These are phyloP conservation scores for Fregetta grallaria DNA, from an alignment of 2,113 vertebrate genomes.

Conservation along the genomic window DNA sequence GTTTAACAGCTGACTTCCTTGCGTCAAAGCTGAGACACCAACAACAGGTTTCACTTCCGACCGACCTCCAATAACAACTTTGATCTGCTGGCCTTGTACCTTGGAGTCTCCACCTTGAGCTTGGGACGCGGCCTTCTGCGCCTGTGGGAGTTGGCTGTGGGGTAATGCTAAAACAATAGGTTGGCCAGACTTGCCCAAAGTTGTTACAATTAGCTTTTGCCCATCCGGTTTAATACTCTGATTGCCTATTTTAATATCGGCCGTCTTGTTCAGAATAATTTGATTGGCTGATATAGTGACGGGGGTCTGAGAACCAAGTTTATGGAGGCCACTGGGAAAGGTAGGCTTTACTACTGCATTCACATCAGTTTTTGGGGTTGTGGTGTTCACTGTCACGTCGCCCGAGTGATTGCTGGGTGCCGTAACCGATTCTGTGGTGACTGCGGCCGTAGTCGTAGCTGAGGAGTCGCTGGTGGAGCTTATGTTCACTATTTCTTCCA, in stretches of 20 bases:
- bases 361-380: slow-evolving; percentile 74
- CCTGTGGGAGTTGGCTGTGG: slow-evolving; percentile 76
- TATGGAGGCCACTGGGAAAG: slow-evolving; percentile 82
- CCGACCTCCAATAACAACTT: slow-evolving; percentile 90
- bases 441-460: neutral
- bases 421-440: slow-evolving; percentile 68
- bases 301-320: slow-evolving; percentile 81
- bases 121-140: slow-evolving; percentile 79
- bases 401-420: slow-evolving; percentile 74
- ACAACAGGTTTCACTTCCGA: slow-evolving; percentile 87
- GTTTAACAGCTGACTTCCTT: slow-evolving; percentile 83
- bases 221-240: slow-evolving; percentile 90
- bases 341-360: slow-evolving; percentile 71
- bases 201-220: slow-evolving; percentile 92
- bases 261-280: slow-evolving; percentile 90
- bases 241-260: slow-evolving; percentile 80
- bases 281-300: slow-evolving; percentile 90
- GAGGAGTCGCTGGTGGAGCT: slow-evolving; percentile 63
- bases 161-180: slow-evolving; percentile 91
- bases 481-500: slow-evolving; percentile 82
- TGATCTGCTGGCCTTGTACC: slow-evolving; percentile 85
- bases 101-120: slow-evolving; percentile 79
- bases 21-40: slow-evolving; percentile 78
- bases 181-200: slow-evolving; percentile 89
- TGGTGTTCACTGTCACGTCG: slow-evolving; percentile 56